Evolutionary conservation across 2,113 vertebrate genomes (phyloP).

Genomic region (Apteryx owenii): DNA sequence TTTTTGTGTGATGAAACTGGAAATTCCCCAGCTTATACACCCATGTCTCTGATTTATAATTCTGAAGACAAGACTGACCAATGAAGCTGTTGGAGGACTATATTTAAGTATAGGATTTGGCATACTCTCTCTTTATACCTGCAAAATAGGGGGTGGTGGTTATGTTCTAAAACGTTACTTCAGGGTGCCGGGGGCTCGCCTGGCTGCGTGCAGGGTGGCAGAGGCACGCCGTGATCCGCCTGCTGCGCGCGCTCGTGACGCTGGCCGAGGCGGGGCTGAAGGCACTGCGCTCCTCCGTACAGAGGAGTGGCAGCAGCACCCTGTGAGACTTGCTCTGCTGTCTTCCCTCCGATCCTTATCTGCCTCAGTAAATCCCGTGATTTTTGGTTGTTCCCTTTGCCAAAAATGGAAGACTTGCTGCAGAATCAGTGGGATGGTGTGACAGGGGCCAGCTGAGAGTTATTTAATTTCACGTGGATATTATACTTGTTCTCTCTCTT

Average conservation of each 20-base stretch:
- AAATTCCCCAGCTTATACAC: background rate
- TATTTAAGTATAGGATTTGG: background rate
- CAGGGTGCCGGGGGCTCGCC: background rate
- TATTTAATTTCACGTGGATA: background rate
- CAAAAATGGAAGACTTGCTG: background rate
- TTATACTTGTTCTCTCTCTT: background rate
- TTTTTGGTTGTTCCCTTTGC: background rate
- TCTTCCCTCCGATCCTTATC: background rate
- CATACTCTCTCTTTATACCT: constrained; percentile 2
- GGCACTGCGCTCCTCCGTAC: accelerated
- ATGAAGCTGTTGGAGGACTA: background rate
- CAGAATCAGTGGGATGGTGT: background rate
- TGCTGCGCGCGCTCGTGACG: background rate
- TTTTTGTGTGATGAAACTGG: background rate
- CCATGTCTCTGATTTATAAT: background rate
- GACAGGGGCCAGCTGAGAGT: background rate
- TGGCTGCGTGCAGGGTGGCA: background rate
- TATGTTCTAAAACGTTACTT: background rate
- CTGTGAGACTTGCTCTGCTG: background rate
- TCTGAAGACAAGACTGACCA: constrained; percentile 37
- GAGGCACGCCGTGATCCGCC: background rate
- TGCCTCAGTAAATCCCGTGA: background rate
- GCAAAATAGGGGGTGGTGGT: background rate
- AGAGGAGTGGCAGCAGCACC: background rate
- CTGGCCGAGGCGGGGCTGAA: background rate